Evolutionary conservation across 1,140 invertebrate species (phyloP).

Genomic region (Drosophila nannoptera): DNA sequence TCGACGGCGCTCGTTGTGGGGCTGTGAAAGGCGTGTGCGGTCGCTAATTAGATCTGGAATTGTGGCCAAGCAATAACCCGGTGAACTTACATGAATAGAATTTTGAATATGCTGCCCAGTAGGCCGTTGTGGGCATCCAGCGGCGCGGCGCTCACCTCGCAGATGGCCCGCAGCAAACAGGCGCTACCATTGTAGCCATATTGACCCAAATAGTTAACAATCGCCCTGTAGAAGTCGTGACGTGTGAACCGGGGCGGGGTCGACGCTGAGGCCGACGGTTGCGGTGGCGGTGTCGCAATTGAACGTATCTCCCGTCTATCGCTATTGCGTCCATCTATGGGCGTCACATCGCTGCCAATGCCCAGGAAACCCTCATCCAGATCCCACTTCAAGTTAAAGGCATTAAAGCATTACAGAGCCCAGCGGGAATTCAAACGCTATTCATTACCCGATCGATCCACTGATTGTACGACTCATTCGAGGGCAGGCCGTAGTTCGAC

Average conservation of each 20-base stretch:
- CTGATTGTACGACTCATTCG: slow-evolving; percentile 63
- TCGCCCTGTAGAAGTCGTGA: slow-evolving; percentile 63
- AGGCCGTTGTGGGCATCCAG: slow-evolving; percentile 79
- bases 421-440: not conserved
- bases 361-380: slow-evolving; percentile 56
- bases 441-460: slow-evolving; percentile 66
- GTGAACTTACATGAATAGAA: slow-evolving; percentile 80
- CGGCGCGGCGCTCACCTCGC: slow-evolving; percentile 79
- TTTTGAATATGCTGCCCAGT: slow-evolving; percentile 80
- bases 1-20: slow-evolving; percentile 61
- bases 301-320: slow-evolving; percentile 39
- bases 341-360: slow-evolving; percentile 63
- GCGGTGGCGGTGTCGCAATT: slow-evolving; percentile 6
- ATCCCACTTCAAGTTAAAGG: slow-evolving; percentile 57
- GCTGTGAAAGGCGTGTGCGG: slow-evolving; percentile 40
- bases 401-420: not conserved
- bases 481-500: slow-evolving; percentile 83
- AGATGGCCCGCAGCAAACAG: slow-evolving; percentile 80
- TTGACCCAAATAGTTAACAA: slow-evolving; percentile 63
- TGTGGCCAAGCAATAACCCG: not conserved
- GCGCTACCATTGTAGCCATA: slow-evolving; percentile 80
- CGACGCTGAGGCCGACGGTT: no score
- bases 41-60: slow-evolving; percentile 47
- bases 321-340: slow-evolving; percentile 52
- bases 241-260: slow-evolving; percentile 40